phyloP scores from a whole-genome alignment of 2,113 vertebrate species.

The Pelvicachromis taeniatus region DNA sequence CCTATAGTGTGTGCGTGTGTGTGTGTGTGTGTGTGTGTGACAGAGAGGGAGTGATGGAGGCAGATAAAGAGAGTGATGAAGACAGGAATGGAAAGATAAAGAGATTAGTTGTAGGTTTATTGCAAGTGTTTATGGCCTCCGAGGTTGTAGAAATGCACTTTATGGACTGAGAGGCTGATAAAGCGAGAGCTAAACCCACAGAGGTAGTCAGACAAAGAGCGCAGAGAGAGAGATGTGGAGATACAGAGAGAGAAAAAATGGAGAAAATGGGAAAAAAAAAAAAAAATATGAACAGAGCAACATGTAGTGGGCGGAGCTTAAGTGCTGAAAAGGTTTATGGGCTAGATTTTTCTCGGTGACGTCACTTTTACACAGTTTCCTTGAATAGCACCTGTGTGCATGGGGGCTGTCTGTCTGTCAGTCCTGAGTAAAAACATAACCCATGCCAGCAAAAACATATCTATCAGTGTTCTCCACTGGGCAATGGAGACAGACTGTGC shows the following conservation, averaged over 20 bases:
- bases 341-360: conserved; percentile 63
- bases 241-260: neutral
- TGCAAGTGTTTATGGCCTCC: neutral
- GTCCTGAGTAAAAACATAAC: conserved; percentile 74
- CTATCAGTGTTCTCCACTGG: conserved; percentile 65
- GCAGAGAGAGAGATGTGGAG: neutral
- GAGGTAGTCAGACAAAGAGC: conserved; percentile 13
- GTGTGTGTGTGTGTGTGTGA: neutral
- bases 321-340: conserved; percentile 61
- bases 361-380: conserved; percentile 78
- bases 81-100: neutral
- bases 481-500: conserved; percentile 42
- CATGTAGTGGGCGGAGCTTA: conserved; percentile 67
- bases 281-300: conserved; percentile 50
- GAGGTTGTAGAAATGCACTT: conserved; percentile 27
- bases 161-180: neutral
- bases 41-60: neutral
- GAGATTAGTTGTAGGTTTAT: neutral
- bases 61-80: neutral
- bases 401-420: conserved; percentile 72
- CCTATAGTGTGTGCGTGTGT: neutral
- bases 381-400: conserved; percentile 79
- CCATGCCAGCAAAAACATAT: conserved; percentile 69
- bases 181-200: neutral
- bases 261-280: conserved; percentile 18